Percentiles rank a stretch among this genome's conserved stretches.
Evolutionary conservation across 2,888 invertebrate genomes (phyloP).

Genomic region (Tribolium freemani): DNA sequence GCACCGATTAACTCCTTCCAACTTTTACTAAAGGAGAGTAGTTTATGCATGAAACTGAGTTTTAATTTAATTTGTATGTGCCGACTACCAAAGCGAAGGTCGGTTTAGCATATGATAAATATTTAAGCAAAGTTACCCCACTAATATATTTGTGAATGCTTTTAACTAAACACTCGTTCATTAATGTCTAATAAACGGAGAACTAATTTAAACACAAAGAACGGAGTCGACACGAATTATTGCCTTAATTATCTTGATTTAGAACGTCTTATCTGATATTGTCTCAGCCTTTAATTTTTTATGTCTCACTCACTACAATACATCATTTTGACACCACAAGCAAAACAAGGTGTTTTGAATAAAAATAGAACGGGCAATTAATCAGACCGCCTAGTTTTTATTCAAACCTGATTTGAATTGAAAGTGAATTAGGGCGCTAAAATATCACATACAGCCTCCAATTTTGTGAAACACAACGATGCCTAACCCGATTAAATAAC

Average conservation of each 20-base stretch:
- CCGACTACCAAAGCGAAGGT: constrained; percentile 5
- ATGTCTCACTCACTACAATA: background rate
- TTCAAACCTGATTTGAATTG: constrained; percentile 37
- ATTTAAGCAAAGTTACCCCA: constrained; percentile 17
- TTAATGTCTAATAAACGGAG: background rate
- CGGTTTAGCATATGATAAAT: constrained; percentile 27
- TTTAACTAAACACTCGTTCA: background rate
- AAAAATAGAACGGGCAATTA: constrained; percentile 10
- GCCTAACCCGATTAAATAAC: constrained; percentile 47
- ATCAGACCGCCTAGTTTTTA: no score
- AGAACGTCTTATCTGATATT: background rate
- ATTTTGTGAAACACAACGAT: constrained; percentile 45
- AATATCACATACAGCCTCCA: constrained; percentile 42
- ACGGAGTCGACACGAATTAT: background rate
- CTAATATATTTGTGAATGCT: constrained; percentile 14
- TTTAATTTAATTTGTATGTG: constrained; percentile 32
- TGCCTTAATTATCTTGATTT: background rate
- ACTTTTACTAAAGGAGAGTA: constrained; percentile 13
- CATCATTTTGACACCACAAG: background rate
- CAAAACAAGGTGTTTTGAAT: background rate
- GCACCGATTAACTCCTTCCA: constrained; percentile 14
- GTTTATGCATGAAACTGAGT: constrained; percentile 21
- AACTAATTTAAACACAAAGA: background rate
- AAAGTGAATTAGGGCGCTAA: constrained; percentile 40
- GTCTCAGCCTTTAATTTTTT: background rate